Percentiles rank a stretch among this genome's conserved stretches.
Evolutionary conservation across 2,797 vertebrate genomes (phyloP).

Genomic region (Myotis findleyi): DNA sequence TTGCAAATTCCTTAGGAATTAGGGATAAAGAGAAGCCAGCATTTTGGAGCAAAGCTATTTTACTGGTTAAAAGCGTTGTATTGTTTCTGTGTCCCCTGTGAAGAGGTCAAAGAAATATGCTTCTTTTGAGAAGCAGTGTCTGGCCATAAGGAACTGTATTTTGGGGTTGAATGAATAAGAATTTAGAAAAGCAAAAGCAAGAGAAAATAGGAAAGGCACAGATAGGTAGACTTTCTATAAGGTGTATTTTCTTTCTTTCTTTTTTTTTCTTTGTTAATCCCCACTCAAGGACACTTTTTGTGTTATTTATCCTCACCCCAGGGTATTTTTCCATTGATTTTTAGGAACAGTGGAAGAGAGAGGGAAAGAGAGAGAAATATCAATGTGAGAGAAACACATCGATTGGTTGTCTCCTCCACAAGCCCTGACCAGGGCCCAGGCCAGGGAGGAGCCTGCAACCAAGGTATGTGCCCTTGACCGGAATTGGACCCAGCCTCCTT

Average conservation of each 20-base stretch:
- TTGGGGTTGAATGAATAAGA: background rate
- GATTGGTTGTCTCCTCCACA: too few species aligned
- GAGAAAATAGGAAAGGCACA: background rate
- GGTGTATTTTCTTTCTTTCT: background rate
- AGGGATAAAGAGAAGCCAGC: background rate
- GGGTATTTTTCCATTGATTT: too few species aligned
- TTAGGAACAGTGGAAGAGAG: too few species aligned
- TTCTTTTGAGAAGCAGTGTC: background rate
- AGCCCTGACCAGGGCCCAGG: too few species aligned
- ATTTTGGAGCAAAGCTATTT: background rate
- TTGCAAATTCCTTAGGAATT: background rate
- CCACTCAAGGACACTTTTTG: too few species aligned
- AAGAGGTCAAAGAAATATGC: background rate
- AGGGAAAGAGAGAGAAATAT: too few species aligned
- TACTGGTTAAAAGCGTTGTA: background rate
- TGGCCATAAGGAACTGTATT: background rate
- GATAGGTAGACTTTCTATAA: background rate
- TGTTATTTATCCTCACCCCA: too few species aligned
- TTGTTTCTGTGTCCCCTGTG: background rate
- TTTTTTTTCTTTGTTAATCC: too few species aligned
- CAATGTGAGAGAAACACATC: too few species aligned
- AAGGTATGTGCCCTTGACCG: too few species aligned
- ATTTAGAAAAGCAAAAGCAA: constrained; percentile 41
- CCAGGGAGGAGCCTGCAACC: too few species aligned
- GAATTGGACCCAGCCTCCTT: too few species aligned